Evolutionary conservation across 2,113 vertebrate genomes (phyloP).

Genomic region (Vireo altiloquus): DNA sequence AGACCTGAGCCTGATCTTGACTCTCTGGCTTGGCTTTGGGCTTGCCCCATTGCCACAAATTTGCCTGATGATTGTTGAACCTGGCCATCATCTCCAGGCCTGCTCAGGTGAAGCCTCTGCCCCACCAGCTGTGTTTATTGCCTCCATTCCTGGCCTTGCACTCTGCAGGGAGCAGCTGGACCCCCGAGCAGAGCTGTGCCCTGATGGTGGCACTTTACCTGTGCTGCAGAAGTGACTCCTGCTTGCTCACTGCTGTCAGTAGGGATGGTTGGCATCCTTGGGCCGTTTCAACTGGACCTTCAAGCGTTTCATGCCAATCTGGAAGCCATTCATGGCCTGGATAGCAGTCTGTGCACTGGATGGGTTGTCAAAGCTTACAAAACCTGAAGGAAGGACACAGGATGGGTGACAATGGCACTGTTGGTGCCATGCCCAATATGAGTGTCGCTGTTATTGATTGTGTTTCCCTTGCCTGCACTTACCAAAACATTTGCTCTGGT

Average conservation of each 20-base stretch:
- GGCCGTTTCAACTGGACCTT: constrained; percentile 98
- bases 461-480: constrained; percentile 27
- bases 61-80: not conserved
- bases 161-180: not conserved
- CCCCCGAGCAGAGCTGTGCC: not conserved
- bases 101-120: not conserved
- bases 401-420: not conserved
- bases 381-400: constrained; percentile 76
- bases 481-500: constrained; percentile 99
- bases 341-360: constrained; percentile 95
- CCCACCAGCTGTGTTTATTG: not conserved
- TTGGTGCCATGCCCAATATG: not conserved
- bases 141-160: not conserved
- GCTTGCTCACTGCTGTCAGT: constrained; percentile 82
- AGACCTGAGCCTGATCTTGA: not conserved
- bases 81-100: not conserved
- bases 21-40: not conserved
- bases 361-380: constrained; percentile 99
- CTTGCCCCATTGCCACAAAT: not conserved
- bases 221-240: constrained; percentile 79
- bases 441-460: rapidly evolving
- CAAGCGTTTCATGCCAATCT: constrained; percentile 97
- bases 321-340: constrained; percentile 99
- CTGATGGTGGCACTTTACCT: constrained; percentile 65
- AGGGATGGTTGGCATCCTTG: constrained; percentile 94